phyloP scores from a whole-genome alignment of 1,140 invertebrate genomes.

The Plutomurus gul region DNA sequence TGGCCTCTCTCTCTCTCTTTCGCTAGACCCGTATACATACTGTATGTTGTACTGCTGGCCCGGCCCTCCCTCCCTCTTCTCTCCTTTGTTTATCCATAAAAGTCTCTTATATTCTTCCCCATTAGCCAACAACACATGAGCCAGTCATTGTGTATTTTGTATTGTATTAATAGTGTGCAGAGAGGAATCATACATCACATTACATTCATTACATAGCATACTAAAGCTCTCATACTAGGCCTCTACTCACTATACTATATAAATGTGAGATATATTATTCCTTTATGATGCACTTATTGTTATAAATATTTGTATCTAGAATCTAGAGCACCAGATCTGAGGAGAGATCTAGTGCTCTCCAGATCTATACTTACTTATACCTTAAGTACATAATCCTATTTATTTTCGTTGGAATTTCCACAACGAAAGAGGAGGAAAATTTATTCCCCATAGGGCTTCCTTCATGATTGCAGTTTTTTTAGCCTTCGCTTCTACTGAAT shows the following conservation, averaged over 20 bases:
- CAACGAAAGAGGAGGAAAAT: constrained; percentile 18
- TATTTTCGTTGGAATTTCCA: constrained; percentile 13
- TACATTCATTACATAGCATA: not conserved
- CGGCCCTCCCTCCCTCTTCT: not conserved
- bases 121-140: not conserved
- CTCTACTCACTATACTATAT: not conserved
- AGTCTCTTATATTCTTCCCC: constrained; percentile 15
- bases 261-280: not conserved
- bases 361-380: not conserved
- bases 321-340: not conserved
- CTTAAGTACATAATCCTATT: constrained; percentile 25
- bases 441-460: constrained; percentile 12
- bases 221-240: not conserved
- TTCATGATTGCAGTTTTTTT: constrained; percentile 9
- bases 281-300: not conserved
- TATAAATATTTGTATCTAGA: no score
- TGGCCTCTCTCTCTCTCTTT: not conserved
- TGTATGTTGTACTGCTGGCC: no score
- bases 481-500: not conserved
- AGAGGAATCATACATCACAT: not conserved
- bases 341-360: not conserved
- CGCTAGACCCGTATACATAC: no score
- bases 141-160: not conserved
- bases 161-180: not conserved
- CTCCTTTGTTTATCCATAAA: constrained; percentile 17